Base-by-base conservation (phyloP, 2,888 invertebrate species). In the Orthosia gracilis region DNA sequence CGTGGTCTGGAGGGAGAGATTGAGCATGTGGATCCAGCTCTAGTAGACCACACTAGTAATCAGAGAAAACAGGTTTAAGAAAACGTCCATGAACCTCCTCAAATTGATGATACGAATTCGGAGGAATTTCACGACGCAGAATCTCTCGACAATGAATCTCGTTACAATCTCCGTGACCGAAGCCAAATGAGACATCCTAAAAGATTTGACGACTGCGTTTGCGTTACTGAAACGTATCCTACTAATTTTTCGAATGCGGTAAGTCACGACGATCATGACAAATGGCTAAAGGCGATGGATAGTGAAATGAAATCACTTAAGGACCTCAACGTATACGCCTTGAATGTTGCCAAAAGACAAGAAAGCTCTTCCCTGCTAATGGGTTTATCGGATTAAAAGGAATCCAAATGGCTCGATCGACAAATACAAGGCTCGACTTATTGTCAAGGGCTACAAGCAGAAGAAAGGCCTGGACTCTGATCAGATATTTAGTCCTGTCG, bases 341-440 rank as follows among this genome's bases (percentile, higher is more conserved):
- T 62, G 47, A 12, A 17, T 17, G 11, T 47, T 62, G 9, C 15
- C 21, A 21, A 23, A 62, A 21, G 17, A 45, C 15, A 61, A 45
- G 61, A 58, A 58, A 26, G 61, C 9, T 21, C 40, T 45, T 21
- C 45, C 21, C 9, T 61, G 61, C 40, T 45, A 61, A 61, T 61
- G 21, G 61, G 45, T 61, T n/a, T 15, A 45, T 21, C 9, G 45
- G 4, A 47, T 62, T 21, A 47, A 62, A 45, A 21, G 61, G 61
- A 17, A 62, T 47, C 45, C 61, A 9, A 11, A 61, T 45, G 45
- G 21, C 45, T 45, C 61, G 45, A 4, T 45, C 40, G 45, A 61
- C 15, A 61, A 61, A 45, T 21, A 61, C n/a, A 61, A 61, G n/a
- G 59, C 59, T 61, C 23, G 47, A 11, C 47, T 62, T 5, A 31